A percentile compares a stretch with the other conserved stretches of the same genome.
These are phyloP conservation scores for Heterocephalus glaber DNA, from an alignment of 2,113 vertebrate genomes.

Conservation along the genomic window DNA sequence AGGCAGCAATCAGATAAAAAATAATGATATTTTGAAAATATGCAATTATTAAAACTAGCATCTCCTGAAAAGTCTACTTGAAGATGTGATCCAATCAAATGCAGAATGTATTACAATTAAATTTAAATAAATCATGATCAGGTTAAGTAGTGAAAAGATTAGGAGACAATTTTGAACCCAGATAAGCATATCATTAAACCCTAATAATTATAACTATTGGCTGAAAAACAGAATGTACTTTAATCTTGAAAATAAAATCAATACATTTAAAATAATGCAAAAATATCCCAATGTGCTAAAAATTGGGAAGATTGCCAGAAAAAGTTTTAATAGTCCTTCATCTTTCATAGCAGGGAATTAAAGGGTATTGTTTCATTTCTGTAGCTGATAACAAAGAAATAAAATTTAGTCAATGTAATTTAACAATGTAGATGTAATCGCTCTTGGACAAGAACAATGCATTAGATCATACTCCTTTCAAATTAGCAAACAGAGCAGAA, in stretches of 20 bases:
- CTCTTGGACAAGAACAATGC: constrained; percentile 11
- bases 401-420: background rate
- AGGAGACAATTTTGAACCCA: background rate
- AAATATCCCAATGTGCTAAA: background rate
- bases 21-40: background rate
- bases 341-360: background rate
- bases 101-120: background rate
- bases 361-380: background rate
- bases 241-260: background rate
- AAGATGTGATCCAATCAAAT: background rate
- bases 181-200: background rate
- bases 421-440: background rate
- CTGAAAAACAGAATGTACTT: background rate
- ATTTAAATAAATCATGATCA: background rate
- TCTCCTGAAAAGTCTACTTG: background rate
- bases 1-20: background rate
- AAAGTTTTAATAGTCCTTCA: background rate
- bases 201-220: background rate
- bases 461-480: background rate
- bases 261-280: background rate
- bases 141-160: background rate
- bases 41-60: background rate
- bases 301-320: background rate
- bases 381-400: background rate
- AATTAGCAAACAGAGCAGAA: background rate